Evolutionary conservation across 2,888 invertebrate species (phyloP).

Genomic region (Tortrix viridana): DNA sequence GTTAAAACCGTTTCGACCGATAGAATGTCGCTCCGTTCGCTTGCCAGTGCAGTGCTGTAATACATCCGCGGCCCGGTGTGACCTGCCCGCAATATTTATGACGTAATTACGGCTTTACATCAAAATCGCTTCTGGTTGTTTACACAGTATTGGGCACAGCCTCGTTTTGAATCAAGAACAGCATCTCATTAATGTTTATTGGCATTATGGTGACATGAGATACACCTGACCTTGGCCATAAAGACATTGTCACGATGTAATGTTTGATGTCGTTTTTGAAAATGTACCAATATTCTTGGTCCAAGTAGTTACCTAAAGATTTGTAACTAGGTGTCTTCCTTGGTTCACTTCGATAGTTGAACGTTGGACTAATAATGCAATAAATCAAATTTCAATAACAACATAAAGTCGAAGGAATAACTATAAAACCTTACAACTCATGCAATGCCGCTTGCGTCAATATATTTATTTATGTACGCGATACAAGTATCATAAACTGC

Average conservation of each 20-base stretch:
- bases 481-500: too few species aligned
- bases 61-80: conserved; percentile 51
- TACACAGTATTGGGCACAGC: conserved; percentile 52
- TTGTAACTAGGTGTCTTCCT: conserved; percentile 15
- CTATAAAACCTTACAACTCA: background rate
- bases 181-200: conserved; percentile 46
- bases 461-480: too few species aligned
- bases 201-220: conserved; percentile 37
- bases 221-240: conserved; percentile 33
- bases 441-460: background rate
- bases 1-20: conserved; percentile 66
- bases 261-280: conserved; percentile 24
- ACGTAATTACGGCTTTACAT: conserved; percentile 56
- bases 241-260: conserved; percentile 4
- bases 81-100: conserved; percentile 56
- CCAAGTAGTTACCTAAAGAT: background rate
- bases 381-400: conserved; percentile 18
- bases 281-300: conserved; percentile 1
- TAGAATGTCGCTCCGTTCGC: conserved; percentile 66
- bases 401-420: conserved; percentile 16
- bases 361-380: conserved; percentile 19
- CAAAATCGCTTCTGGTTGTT: conserved; percentile 52
- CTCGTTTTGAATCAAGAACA: conserved; percentile 48
- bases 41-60: conserved; percentile 50
- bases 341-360: conserved; percentile 21